Base-by-base conservation (phyloP, 2,797 vertebrate genomes). In the Enteromius radiatus region DNA sequence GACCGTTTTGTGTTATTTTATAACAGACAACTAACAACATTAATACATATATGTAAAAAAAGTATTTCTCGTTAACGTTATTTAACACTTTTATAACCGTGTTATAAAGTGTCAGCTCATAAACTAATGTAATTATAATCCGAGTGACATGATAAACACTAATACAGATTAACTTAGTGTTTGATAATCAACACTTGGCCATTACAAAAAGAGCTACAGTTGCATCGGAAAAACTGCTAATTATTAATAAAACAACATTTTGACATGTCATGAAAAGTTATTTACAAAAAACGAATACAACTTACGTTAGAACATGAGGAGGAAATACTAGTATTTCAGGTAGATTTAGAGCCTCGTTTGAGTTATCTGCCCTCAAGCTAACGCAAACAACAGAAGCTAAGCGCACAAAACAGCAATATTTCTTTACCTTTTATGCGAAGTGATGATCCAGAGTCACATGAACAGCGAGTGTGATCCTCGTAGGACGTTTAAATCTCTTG, bases 371-470 rank as follows among this genome's bases (percentile, higher is more conserved):
- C 64, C 33, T 15, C 1, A 45, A 61, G 67, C 80, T 81, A 74
- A 75, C 26, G 5, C 7, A 14, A 52, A 64, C 28, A 36, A 0
- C 4, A 19, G 1, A 38, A 0, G 4, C 6, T 23, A 26, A 52
- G 1, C 38, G 10, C 15, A 41, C 4, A 26, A 52, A 75, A 52
- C 3, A 67, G 31, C n/a, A 8, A 6, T 0, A 43, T 26, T 28
- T 31, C 0, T 56, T 76, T 45, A 82, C 80, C 80, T 76, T 76
- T 52, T 4, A n/a, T 5, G 8, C 23, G 59, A 74, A 41, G 63
- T 17, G 80, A 10, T 41, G 36, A 68, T 43, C 31, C 47, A 49
- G 47, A 21, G 12, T 81, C 28, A 73, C 68, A 3, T 36, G 9
- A 76, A 23, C 15, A 7, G 7, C 69, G 33, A 6, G 9, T 36